Evolutionary conservation across 2,113 vertebrate species (phyloP).

Genomic region (Amphiprion ocellaris): DNA sequence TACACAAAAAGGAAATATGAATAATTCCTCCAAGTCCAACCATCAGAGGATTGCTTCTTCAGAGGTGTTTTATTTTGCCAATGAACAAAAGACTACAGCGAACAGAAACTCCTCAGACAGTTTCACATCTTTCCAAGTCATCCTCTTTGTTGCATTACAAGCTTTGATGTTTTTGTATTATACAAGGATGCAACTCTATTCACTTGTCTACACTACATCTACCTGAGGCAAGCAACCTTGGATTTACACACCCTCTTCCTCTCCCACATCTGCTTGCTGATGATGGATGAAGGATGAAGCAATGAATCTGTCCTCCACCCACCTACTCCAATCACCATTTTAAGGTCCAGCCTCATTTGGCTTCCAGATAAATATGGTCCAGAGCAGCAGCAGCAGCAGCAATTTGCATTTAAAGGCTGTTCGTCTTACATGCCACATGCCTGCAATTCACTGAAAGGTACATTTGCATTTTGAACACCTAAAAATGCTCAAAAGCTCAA

Average conservation of each 20-base stretch:
- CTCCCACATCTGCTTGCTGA: conserved; percentile 13
- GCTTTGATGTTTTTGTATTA: conserved; percentile 33
- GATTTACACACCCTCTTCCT: conserved; percentile 36
- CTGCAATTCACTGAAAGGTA: conserved; percentile 33
- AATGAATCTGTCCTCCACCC: conserved; percentile 32
- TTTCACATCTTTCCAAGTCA: conserved; percentile 32
- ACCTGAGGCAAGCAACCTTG: conserved; percentile 55
- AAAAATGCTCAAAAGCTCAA: conserved; percentile 25
- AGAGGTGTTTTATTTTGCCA: conserved; percentile 28
- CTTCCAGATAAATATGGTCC: conserved; percentile 43
- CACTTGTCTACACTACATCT: conserved; percentile 12
- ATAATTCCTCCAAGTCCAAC: conserved; percentile 32
- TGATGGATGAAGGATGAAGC: conserved; percentile 41
- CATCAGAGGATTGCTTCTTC: conserved; percentile 35
- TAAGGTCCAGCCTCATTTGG: conserved; percentile 48
- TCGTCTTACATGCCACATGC: conserved; percentile 33
- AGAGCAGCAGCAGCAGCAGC: conserved; percentile 30
- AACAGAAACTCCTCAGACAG: conserved; percentile 43
- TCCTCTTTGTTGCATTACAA: conserved; percentile 23
- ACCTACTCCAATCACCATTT: conserved; percentile 35
- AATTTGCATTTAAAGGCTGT: conserved; percentile 65
- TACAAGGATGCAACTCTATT: conserved; percentile 14
- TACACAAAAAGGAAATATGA: conserved; percentile 24
- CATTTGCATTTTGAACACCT: conserved; percentile 65
- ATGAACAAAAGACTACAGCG: conserved; percentile 41